Evolutionary conservation across 2,888 invertebrate species (phyloP).

Genomic region (Leptopilina myrica): DNA sequence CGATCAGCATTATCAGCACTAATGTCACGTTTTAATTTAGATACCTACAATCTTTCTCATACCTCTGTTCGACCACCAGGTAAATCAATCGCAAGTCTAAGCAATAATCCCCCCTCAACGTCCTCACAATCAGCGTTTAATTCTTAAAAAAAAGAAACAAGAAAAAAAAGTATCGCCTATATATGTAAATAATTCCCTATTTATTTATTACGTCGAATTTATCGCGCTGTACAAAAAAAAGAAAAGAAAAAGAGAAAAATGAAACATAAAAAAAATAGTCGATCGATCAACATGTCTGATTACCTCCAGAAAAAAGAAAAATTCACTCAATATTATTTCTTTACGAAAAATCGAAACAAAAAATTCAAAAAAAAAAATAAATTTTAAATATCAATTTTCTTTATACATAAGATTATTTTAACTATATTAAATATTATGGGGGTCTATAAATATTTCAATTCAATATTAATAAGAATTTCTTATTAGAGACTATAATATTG

Average conservation of each 20-base stretch:
- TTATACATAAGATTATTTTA: no score
- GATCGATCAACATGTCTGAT: not conserved
- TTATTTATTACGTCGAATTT: not conserved
- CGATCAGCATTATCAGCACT: conserved; percentile 78
- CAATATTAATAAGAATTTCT: not conserved
- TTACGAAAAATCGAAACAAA: no score
- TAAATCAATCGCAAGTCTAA: conserved; percentile 68
- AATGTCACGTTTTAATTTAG: conserved; percentile 77
- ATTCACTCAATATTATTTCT: no score
- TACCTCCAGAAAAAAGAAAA: not conserved
- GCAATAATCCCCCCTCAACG: conserved; percentile 69
- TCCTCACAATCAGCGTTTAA: conserved; percentile 70
- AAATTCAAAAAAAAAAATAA: no score
- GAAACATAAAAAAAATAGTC: not conserved
- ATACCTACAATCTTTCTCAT: conserved; percentile 71
- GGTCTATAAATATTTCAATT: not conserved
- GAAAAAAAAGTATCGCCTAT: conserved; percentile 47
- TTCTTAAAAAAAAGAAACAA: conserved; percentile 55
- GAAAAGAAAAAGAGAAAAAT: not conserved
- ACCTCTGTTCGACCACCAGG: conserved; percentile 72
- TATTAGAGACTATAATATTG: not conserved
- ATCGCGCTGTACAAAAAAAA: conserved; percentile 15
- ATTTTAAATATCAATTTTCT: no score
- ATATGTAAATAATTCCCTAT: conserved; percentile 45
- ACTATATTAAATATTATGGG: no score